Evolutionary conservation across 2,888 invertebrate species (phyloP), one percentile per base, ranked within the genome.

Genomic region (Pediacus dermestoides): DNA sequence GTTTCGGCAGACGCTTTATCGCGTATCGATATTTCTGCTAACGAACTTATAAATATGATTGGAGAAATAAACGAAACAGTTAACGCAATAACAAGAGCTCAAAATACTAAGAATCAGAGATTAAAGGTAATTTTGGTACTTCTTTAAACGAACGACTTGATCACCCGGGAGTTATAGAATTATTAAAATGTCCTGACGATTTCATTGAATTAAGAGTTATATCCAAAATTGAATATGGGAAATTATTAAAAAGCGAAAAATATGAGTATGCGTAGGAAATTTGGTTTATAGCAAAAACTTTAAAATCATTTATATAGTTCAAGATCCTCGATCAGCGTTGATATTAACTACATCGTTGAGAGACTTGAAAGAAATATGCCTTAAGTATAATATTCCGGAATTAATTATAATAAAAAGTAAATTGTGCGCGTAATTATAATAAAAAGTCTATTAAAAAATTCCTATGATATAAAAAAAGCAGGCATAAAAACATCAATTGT

Each of bases 161-260:
- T 18, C n/a, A 38, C 14, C 18, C 48, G 15, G 42, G 34, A 18
- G 22, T 42, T 18, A 32, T 43, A 10, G 42, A 46, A 37, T 16
- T 43, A 16, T 27, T 46, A 16, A 34, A 39, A 26, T 25, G 21
- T n/a, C 45, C 45, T 2, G 8, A 28, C 22, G 21, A 42, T 14
- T 32, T 18, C 4, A 14, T 42, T 12, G 39, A 46, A 32, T 37
- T 48, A 14, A 3, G 13, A 13, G 13, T 14, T 9, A 11, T 28
- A 13, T 7, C 12, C 3, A 28, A 13, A 3, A 8, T 7, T 4
- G 3, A 28, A 11, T 13, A 13, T 11, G 3, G n/a, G 4, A 14
- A 11, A 13, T 7, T 28, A 13, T 4, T 28, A 3, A 28, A 14
- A n/a, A 28, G 8, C 3, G 3, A 3, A 13, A 28, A 28, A 4